Evolutionary conservation across 2,888 invertebrate genomes (phyloP), one percentile per base, ranked within the genome.

Genomic region (Pherbina coryleti): DNA sequence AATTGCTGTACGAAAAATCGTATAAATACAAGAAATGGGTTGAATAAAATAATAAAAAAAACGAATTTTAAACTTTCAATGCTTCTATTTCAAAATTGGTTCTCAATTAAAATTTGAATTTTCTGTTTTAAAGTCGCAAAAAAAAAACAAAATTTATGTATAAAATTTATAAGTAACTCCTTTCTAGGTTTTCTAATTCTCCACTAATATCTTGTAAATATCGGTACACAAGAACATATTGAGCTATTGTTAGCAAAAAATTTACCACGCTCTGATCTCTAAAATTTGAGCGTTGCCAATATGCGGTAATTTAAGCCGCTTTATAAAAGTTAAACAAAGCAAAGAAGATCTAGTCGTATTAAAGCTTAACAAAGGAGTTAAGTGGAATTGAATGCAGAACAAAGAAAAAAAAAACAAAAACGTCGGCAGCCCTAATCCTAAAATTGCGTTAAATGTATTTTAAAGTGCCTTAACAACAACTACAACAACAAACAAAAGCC

Each of bases 231-330:
- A 37, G 37, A 4, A 37, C 37, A 37, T 44, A 44, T 11, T 11
- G 11, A 4, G 7, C 11, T 44, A 44, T 44, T 44, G 11, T 11
- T 44, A 44, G 14, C 14, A 28, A 5, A 25, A 22, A 60, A 14
- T 55, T 55, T 55, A 55, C 57, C 53, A 31, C 31, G 51, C 28
- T 60, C 5, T 73, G n/a, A n/a, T 19, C 31, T n/a, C 5, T 25
- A 14, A 11, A 37, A 44, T 60, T 28, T 71, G 0, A 8, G 3
- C 14, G 5, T 22, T 67, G 44, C 28, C 51, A 17, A 25, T 14
- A 71, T 55, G 22, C 28, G 70, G 79, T 79, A 77, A 77, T 62
- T 69, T 79, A 77, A 77, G 66, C 79, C 72, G 77, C 77, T 79
- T 79, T 75, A 60, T 67, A 8, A 75, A 77, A 75, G 72, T 75